Evolutionary conservation across 2,888 invertebrate genomes (phyloP).

Genomic region (Mythimna lalbum): DNA sequence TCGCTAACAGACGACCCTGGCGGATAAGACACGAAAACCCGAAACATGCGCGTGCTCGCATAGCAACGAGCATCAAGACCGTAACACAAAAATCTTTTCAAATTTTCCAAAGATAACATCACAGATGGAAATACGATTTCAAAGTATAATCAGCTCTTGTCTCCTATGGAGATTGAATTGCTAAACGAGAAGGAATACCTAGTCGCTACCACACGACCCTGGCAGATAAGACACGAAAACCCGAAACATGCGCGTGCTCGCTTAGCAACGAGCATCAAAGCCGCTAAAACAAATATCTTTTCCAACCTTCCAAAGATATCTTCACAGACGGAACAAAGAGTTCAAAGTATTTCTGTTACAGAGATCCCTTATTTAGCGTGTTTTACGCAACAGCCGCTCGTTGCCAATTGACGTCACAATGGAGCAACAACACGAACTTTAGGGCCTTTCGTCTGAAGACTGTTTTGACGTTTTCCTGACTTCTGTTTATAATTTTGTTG

Average conservation of each 20-base stretch:
- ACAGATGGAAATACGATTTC: too few relatives aligned
- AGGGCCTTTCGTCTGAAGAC: conserved; percentile 54
- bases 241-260: neutral
- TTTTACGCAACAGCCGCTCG: conserved; percentile 59
- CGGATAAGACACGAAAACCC: too few relatives aligned
- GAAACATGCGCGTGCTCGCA: too few relatives aligned
- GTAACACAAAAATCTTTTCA: too few relatives aligned
- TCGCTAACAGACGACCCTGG: too few relatives aligned
- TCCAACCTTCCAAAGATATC: conserved; percentile 27
- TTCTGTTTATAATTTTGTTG: conserved; percentile 50
- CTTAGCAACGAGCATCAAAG: neutral
- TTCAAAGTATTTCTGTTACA: conserved; percentile 50
- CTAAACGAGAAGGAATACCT: too few relatives aligned
- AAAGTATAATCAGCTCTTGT: too few relatives aligned
- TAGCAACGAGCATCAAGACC: too few relatives aligned
- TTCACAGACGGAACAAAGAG: conserved; percentile 36
- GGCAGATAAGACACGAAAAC: too few relatives aligned
- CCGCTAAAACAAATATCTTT: neutral
- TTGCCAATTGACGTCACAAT: conserved; percentile 71
- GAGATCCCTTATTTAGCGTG: conserved; percentile 63
- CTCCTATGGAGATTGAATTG: too few relatives aligned
- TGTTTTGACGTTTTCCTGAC: conserved; percentile 59
- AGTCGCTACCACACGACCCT: too few relatives aligned
- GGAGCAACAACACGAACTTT: conserved; percentile 49
- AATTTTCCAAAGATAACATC: too few relatives aligned